Base-by-base conservation (phyloP, 2,797 vertebrate species). In the Anguilla anguilla region DNA sequence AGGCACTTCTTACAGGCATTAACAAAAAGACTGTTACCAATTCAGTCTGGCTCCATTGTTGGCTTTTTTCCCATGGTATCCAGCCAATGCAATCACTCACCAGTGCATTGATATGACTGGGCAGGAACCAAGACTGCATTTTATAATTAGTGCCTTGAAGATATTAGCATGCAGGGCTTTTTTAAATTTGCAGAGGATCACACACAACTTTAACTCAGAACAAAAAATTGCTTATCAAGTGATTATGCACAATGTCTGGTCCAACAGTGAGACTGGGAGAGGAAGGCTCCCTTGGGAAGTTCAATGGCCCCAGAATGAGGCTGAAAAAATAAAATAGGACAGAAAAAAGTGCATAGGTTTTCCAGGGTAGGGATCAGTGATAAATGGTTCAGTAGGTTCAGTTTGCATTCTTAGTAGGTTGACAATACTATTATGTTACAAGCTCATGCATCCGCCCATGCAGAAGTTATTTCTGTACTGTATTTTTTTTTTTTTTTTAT, bases 21-120 rank as follows among this genome's bases (percentile, higher is more conserved):
- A 96, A 97, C 96, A 95, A 94, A 95, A 93, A 92, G 96, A 96
- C 96, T 97, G 97, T 97, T 98, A 96, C 96, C 97, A 97, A 97
- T 97, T 96, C 96, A 93, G 95, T 93, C 97, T 96, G 95, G 95
- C 94, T 96, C 97, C 95, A 96, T 96, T 96, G 94, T 94, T 93
- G 95, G 96, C 95, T 93, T 95, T 96, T 91, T 86, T 86, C 91
- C 87, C 55, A 43, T 89, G 86, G 90, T 93, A 84, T 94, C 84
- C 28, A 51, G 77, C 84, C 85, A 6, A 22, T n/a, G 85, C n/a
- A 61, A 49, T 86, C 31, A 72, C 39, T 86, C 3, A 59, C 64
- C 64, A 86, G 25, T 46, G 25, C 31, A 55, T 74, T 81, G 72
- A 59, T 55, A 89, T 86, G 91, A 89, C 92, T 93, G 91, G 92